phyloP scores from a whole-genome alignment of 35 echinoderm and acorn worm species.

The Heliocidaris tuberculata region DNA sequence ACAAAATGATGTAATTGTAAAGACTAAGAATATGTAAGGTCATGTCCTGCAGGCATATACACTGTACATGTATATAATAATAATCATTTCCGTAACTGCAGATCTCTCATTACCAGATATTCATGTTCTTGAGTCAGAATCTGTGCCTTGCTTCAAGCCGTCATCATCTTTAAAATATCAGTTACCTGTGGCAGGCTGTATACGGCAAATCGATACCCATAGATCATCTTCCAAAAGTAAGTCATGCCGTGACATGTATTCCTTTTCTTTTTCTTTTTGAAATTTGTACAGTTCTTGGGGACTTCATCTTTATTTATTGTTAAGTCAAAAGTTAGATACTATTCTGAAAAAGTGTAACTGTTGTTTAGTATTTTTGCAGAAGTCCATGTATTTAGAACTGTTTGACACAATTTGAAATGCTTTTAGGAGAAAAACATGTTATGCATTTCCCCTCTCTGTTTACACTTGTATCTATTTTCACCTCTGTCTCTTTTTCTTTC shows the following conservation, averaged over 20 bases:
- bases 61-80: neutral
- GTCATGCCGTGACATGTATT: neutral
- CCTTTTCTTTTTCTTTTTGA: neutral
- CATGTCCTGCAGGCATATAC: neutral
- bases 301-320: neutral
- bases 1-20: no score
- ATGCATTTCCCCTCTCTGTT: no score
- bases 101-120: neutral
- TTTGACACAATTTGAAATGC: no score
- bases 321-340: neutral
- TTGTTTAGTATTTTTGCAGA: neutral
- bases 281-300: no score
- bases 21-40: no score
- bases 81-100: neutral
- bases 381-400: no score
- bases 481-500: no score
- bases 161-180: neutral
- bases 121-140: constrained; percentile 13
- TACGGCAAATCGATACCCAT: neutral
- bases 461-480: no score
- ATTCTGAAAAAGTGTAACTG: neutral
- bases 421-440: no score
- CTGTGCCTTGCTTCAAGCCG: no score
- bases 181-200: neutral
- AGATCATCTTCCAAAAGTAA: neutral